Evolutionary conservation across 2,888 invertebrate genomes (phyloP).

Genomic region (Herminia tarsipennalis): DNA sequence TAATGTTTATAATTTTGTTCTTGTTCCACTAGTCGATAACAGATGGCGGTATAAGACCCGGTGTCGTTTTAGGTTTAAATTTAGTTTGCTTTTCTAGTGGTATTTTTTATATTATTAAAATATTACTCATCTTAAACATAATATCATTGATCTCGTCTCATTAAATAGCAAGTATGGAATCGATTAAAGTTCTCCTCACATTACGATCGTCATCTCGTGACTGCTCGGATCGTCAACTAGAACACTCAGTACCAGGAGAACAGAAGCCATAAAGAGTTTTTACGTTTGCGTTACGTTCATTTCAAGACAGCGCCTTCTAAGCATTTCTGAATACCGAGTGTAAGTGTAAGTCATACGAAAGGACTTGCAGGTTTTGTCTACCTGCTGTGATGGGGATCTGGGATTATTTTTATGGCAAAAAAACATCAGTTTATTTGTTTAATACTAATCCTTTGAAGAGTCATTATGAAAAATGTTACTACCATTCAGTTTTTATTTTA

Average conservation of each 20-base stretch:
- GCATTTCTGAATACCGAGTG: slow-evolving; percentile 57
- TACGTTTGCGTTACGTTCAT: slow-evolving; percentile 37
- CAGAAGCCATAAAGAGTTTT: slow-evolving; percentile 57
- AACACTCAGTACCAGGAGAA: slow-evolving; percentile 76
- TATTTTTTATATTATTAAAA: slow-evolving; percentile 23
- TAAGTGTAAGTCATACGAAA: slow-evolving; percentile 61
- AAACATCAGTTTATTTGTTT: slow-evolving; percentile 1
- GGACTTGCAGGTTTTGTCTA: slow-evolving; percentile 49
- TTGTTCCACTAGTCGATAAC: slow-evolving; percentile 62
- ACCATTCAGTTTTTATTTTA: slow-evolving; percentile 14
- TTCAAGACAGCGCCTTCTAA: slow-evolving; percentile 47
- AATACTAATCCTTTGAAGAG: background rate
- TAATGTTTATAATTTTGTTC: slow-evolving; percentile 24
- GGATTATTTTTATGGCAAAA: slow-evolving; percentile 23
- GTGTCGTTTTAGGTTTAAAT: slow-evolving; percentile 23
- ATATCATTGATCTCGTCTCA: slow-evolving; percentile 20
- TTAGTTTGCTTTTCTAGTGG: slow-evolving; percentile 24
- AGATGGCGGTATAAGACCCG: slow-evolving; percentile 67
- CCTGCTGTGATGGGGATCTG: slow-evolving; percentile 33
- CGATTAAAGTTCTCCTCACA: slow-evolving; percentile 48
- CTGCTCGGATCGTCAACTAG: slow-evolving; percentile 82
- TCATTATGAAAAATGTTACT: background rate
- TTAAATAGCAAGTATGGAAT: slow-evolving; percentile 37
- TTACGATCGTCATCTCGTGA: slow-evolving; percentile 64
- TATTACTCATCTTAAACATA: slow-evolving; percentile 30